Base-by-base conservation (phyloP, 2,888 invertebrate genomes). In the Noctua comes region DNA sequence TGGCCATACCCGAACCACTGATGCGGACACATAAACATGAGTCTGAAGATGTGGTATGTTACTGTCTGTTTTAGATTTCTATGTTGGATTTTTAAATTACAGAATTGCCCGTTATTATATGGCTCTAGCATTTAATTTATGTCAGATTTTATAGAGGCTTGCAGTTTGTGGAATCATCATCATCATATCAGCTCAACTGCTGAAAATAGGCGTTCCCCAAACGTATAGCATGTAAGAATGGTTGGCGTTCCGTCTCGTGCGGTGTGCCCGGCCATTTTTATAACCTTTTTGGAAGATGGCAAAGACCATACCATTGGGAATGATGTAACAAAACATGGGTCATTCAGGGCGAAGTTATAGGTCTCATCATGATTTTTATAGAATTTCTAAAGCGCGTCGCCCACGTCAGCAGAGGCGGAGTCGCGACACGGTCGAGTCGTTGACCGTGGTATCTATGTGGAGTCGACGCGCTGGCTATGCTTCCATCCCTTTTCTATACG, bases 1-100 rank as follows among this genome's bases (percentile, higher is more conserved):
- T 99, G 24, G 98, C 98, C 16, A 97, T 99, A 86, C 98, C 98
- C 0, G 98, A 98, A 91, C 99, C 99, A 0, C 97, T 94, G 88
- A 92, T 98, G 62, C 97, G 97, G 59, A 93, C 96, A 75, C 97
- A 98, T 46, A 97, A 97, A 24, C 94, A 97, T 40, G 91, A 91
- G 1, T 90, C 90, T 0, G 86, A 89, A 0, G 83, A 89, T 5
- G 91, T 89, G 85, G 95, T 95, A 80, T 82, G 93, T 88, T 68
- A 36, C 46, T 36, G 13, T 68, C 18, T 64, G 8, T 54, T 59
- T 48, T 11, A 48, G 0, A 13, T 13, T 0, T 48, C 40, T 16
- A 27, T 5, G 11, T 1, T 57, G 13, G 4, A 5, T 57, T n/a
- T 54, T 11, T n/a, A n/a, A n/a, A n/a, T 1, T 13, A 1, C 62